Base-by-base conservation (phyloP, 1,140 invertebrate genomes). In the Portunus trituberculatus region DNA sequence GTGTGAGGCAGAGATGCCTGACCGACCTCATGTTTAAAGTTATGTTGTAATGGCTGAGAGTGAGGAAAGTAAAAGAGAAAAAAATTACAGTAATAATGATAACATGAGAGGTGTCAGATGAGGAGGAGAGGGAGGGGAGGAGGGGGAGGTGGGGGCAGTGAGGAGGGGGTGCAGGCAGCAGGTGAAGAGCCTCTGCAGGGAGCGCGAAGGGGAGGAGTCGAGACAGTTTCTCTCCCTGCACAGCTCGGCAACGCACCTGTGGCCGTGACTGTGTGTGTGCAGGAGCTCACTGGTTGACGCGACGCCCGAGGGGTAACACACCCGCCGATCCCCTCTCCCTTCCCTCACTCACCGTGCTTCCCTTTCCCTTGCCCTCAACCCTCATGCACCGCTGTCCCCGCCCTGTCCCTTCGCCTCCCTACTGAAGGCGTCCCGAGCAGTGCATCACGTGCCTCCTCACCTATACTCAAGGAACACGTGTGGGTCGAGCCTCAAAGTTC, bases 181-280 rank as follows among this genome's bases (percentile, higher is more conserved):
- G 67, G n/a, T 25, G 20, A n/a, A 25, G 67, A 76, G 67, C 52
- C 52, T 59, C 52, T 20, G 52, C 8, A 59, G 67, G 67, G 67
- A 20, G 20, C 8, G 67, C 25, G 67, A 8, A 25, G 67, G 20
- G 20, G 20, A 25, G 0, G 67, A 76, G 20, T 25, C 67, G 67
- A 76, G 67, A 76, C 67, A 16, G 67, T 76, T 76, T 76, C 67
- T 59, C 25, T 76, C 67, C 67, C 67, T 76, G 12, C 67, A 76
- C 67, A 76, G 67, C 67, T 76, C 67, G 52, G 67, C 67, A 76
- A n/a, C 67, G 67, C 67, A 76, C 67, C 67, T 76, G 67, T 76
- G 67, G 67, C 67, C 67, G 67, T 76, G 67, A n/a, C 67, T 76
- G 20, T 76, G 67, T 76, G 67, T 16, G 67, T n/a, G 20, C 67